phyloP scores from a whole-genome alignment of 1,140 invertebrate genomes.

The Cyphomyrmex costatus region DNA sequence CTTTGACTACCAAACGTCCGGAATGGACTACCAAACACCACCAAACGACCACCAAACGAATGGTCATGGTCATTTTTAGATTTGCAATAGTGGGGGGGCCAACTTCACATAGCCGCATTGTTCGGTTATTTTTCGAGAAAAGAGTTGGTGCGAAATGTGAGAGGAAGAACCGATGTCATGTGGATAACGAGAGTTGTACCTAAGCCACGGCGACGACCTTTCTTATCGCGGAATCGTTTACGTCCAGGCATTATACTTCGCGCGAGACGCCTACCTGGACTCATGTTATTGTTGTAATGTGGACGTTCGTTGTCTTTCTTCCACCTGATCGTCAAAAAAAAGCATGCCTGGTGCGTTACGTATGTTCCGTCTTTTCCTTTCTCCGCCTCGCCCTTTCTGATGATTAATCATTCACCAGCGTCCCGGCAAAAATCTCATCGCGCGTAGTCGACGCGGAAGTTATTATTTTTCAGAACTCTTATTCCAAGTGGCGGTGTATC shows the following conservation, averaged over 20 bases:
- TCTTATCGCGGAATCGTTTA: constrained; percentile 70
- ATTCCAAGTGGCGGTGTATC: too few species aligned
- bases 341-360: neutral
- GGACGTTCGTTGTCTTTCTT: neutral
- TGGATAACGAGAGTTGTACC: constrained; percentile 60
- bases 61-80: too few species aligned
- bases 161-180: constrained; percentile 34
- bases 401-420: constrained; percentile 37
- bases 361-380: neutral
- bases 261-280: constrained; percentile 34
- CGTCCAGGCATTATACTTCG: constrained; percentile 44
- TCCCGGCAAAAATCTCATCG: constrained; percentile 25
- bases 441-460: constrained; percentile 33
- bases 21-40: too few species aligned
- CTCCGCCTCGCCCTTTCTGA: neutral
- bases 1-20: too few species aligned
- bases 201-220: constrained; percentile 69
- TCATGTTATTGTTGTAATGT: constrained; percentile 42
- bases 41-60: too few species aligned
- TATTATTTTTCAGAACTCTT: constrained; percentile 27
- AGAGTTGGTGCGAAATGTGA: neutral
- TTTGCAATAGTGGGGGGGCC: too few species aligned
- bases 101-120: too few species aligned
- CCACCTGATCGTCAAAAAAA: constrained; percentile 33
- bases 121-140: constrained; percentile 60